A percentile compares a stretch with the other conserved stretches of the same genome.
These are phyloP conservation scores for Unio delphinus DNA, from an alignment of 2,888 invertebrate species.

Conservation along the genomic window DNA sequence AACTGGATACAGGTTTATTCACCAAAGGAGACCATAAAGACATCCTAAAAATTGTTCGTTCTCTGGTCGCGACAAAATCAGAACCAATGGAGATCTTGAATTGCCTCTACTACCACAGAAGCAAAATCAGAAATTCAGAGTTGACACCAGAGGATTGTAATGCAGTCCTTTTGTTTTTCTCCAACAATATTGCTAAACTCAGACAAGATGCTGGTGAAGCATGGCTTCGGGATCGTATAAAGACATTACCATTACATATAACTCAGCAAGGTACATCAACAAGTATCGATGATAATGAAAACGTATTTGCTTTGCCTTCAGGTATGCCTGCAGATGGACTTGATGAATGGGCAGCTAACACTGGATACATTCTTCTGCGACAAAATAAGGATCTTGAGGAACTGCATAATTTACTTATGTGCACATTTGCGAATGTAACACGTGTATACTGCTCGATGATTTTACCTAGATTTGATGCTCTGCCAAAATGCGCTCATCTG, in stretches of 20 bases:
- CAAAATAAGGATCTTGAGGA: not conserved
- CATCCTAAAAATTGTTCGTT: too few relatives aligned
- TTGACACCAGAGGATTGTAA: slow-evolving; percentile 1
- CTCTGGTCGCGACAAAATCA: slow-evolving; percentile 1
- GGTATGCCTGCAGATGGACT: slow-evolving; percentile 23
- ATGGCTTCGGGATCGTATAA: not conserved
- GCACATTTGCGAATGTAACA: not conserved
- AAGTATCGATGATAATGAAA: not conserved
- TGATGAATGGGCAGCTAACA: slow-evolving; percentile 16
- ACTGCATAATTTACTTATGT: slow-evolving; percentile 2
- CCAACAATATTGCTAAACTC: not conserved
- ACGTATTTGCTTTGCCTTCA: slow-evolving; percentile 17
- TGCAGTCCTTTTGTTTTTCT: slow-evolving; percentile 1
- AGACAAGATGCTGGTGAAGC: not conserved
- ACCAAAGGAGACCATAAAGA: too few relatives aligned
- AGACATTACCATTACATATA: slow-evolving; percentile 8
- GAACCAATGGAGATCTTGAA: slow-evolving; percentile 3
- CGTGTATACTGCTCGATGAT: slow-evolving; percentile 4
- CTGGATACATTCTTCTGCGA: slow-evolving; percentile 13
- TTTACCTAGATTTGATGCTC: slow-evolving; percentile 3
- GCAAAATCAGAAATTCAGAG: not conserved
- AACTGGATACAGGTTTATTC: too few relatives aligned
- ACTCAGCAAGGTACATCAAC: slow-evolving; percentile 5
- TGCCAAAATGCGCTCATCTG: slow-evolving; percentile 1
- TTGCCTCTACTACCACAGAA: slow-evolving; percentile 3